Evolutionary conservation across 1,140 invertebrate genomes (phyloP), one percentile per base, ranked within the genome.

Genomic region (Drosophila biarmipes): DNA sequence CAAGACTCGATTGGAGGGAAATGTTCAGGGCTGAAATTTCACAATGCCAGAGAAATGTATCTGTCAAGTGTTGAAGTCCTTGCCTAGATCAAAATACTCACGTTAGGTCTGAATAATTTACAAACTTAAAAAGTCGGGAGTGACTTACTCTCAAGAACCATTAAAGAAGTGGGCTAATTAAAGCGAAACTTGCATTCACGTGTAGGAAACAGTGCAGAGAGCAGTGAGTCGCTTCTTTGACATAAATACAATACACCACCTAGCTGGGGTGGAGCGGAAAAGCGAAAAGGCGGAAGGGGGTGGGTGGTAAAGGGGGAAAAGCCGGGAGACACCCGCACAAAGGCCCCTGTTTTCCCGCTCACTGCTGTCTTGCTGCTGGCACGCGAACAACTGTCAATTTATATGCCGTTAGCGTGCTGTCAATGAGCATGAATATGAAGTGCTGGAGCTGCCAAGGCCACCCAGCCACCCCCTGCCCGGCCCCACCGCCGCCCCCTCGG

Each of bases 321-420:
- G 17, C 42, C 29, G 63, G 43, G 46, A 19, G 35, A 42, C 35
- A 37, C 19, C 52, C 40, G 38, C n/a, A 48, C 27, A 21, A 46
- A 49, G 55, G 51, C 27, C 24, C 29, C 19, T 27, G 31, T 8
- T 11, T 12, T 2, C 1, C 3, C 5, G 19, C 43, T 31, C 17
- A 27, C 7, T 35, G 14, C 48, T 27, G 19, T 55, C 42, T 48
- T 49, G 55, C 43, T 57, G 10, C 40, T 58, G 51, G 73, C 78
- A 78, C 75, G 75, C 75, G 75, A 78, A 78, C 68, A 78, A 72
- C 82, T 87, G 84, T 73, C 84, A 87, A 87, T 87, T 87, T 89
- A 87, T 87, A 87, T 87, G 84, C 84, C 84, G 84, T 87, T 87
- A 87, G 84, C 84, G 84, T 87, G 84, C 84, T 89, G 84, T 89